Conservation (phyloP, 2,113 vertebrate species). For the Erythrolamprus reginae region DNA sequence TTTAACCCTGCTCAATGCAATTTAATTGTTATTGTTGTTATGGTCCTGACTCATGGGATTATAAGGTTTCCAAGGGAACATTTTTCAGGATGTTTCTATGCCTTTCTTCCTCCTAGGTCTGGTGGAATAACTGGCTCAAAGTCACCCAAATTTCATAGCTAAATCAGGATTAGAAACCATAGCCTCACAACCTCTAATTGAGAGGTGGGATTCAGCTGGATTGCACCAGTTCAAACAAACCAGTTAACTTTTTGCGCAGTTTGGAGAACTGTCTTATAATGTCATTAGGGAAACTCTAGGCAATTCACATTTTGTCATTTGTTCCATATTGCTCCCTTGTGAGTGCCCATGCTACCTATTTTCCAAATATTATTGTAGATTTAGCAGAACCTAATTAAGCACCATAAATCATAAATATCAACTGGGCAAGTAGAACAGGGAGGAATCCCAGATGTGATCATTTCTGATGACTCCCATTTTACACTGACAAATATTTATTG, state of each 20-base stretch:
- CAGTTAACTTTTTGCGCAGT: too few relatives aligned
- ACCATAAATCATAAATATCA: background rate
- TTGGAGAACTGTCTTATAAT: background rate
- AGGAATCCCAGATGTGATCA: background rate
- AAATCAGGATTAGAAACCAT: background rate
- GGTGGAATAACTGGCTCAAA: background rate
- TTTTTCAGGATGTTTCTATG: background rate
- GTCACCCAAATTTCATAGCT: background rate
- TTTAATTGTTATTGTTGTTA: background rate
- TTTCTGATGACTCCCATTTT: background rate
- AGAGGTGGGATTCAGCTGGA: too few relatives aligned
- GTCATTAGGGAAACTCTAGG: background rate
- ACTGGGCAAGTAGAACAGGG: background rate
- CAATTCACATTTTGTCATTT: background rate
- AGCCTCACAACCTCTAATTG: background rate
- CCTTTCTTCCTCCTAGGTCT: background rate
- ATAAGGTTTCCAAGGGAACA: background rate
- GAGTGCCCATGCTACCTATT: too few relatives aligned
- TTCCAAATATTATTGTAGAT: background rate
- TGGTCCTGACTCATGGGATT: background rate
- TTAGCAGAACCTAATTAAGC: background rate
- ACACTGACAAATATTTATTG: background rate
- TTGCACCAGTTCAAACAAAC: too few relatives aligned
- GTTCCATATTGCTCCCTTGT: background rate
- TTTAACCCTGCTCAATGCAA: background rate